Percentiles rank a stretch among this genome's conserved stretches.
Conservation (phyloP, 53 echinoderm and acorn worm species). For the Holothuria leucospilota region DNA sequence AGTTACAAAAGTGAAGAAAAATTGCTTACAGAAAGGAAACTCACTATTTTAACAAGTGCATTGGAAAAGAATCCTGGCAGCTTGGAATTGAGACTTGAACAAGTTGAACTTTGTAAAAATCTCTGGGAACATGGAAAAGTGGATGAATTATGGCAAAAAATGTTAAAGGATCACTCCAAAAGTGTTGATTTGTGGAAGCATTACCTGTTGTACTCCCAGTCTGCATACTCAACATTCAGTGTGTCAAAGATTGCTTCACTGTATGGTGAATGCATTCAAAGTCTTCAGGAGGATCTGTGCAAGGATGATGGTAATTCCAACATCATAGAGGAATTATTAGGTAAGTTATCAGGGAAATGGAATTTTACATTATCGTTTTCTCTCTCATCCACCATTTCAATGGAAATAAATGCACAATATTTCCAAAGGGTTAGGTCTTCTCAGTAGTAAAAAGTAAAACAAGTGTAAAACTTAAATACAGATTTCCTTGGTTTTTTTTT, state of each 20-base stretch:
- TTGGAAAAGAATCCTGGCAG: conserved; percentile 73
- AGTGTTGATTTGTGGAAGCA: conserved; percentile 75
- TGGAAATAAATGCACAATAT: too few species aligned
- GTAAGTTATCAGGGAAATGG: not conserved
- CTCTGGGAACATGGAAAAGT: conserved; percentile 69
- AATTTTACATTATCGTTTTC: too few species aligned
- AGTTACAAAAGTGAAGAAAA: conserved; percentile 55
- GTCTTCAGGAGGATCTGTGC: not conserved
- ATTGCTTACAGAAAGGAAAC: conserved; percentile 78
- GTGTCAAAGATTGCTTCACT: conserved; percentile 70
- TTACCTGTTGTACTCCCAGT: conserved; percentile 79
- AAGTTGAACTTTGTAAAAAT: conserved; percentile 78
- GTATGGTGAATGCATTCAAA: conserved; percentile 75
- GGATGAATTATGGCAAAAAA: conserved; percentile 72
- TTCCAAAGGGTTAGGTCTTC: too few species aligned
- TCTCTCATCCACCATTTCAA: too few species aligned
- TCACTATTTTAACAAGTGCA: conserved; percentile 87
- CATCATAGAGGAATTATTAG: conserved; percentile 25
- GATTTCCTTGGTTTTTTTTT: too few species aligned
- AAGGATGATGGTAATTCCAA: not conserved
- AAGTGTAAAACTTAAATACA: too few species aligned
- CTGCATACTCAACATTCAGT: conserved; percentile 74
- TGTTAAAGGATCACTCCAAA: conserved; percentile 70
- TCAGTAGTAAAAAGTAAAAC: too few species aligned
- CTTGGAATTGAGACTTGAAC: conserved; percentile 75